Base-by-base conservation (phyloP, 1,140 invertebrate species). In the Lamellibrachia luymesi region DNA sequence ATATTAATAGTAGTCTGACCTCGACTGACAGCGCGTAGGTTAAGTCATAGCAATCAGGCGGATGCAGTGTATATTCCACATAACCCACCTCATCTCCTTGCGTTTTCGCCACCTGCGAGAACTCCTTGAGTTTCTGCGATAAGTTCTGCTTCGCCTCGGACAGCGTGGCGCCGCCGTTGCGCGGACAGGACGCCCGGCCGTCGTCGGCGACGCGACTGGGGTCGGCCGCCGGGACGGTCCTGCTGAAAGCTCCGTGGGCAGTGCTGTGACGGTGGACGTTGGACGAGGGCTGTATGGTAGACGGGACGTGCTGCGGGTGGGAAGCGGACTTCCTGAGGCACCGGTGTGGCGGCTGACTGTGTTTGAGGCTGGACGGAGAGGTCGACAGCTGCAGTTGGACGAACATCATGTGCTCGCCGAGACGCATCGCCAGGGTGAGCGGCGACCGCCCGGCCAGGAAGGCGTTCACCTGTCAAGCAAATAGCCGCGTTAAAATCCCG, bases 371-470 rank as follows among this genome's bases (percentile, higher is more conserved):
- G n/a, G 96, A 97, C 22, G 97, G 97, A 4, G 98, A 97, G 22
- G 98, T 98, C 91, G 98, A 98, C 92, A 99, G 96, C 96, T 99
- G 98, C 89, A 99, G 97, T 96, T 99, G 98, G 93, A 99, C 99
- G 93, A 99, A 97, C 98, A 99, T 99, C 98, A 99, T 98, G 96
- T 99, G 98, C 96, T 99, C 98, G 50, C 98, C 98, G 22, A 99
- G 97, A 93, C 98, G 97, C 98, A 99, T 99, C 90, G 98, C 99
- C 92, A 99, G 97, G 96, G 99, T 99, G 50, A 99, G 96, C 25
- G 98, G 98, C 51, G 98, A 98, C 96, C 98, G 98, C 90, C 98
- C 98, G 95, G 98, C 98, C 17, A 99, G 97, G 96, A 99, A 99
- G 96, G 99, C 98, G 97, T 98, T 98, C 93, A 99, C 98, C 97